Conservation (phyloP, 2,113 vertebrate genomes). For the Gorsachius goisagi region DNA sequence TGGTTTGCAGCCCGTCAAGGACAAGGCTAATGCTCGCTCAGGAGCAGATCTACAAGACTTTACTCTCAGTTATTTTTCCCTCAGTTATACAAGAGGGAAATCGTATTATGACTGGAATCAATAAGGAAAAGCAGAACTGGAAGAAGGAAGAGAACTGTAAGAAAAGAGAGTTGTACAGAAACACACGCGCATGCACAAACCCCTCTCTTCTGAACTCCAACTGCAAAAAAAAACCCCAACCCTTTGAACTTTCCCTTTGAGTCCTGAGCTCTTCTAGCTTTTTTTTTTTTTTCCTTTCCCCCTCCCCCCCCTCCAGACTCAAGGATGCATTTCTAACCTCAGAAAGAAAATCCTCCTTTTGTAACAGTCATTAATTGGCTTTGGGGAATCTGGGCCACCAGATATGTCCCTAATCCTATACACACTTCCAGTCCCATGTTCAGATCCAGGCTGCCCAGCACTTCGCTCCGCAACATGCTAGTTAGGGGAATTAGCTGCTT, state of each 20-base stretch:
- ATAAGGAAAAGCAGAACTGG: background rate
- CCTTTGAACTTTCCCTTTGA: slow-evolving; percentile 18
- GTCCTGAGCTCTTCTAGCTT: background rate
- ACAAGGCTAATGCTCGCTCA: background rate
- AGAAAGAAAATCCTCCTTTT: slow-evolving; percentile 30
- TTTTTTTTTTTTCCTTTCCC: background rate
- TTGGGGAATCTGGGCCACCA: background rate
- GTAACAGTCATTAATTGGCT: slow-evolving; percentile 2
- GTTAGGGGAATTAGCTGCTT: background rate
- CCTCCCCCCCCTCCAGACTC: background rate
- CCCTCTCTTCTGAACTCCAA: background rate
- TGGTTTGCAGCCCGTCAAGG: background rate
- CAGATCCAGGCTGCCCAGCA: background rate
- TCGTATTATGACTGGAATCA: background rate
- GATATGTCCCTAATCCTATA: slow-evolving; percentile 16
- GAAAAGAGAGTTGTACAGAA: background rate
- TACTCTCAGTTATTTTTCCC: background rate
- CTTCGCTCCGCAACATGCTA: background rate
- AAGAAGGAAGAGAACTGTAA: background rate
- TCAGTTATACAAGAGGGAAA: background rate
- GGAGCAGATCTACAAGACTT: background rate
- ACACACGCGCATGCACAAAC: rapidly evolving
- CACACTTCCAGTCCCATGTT: background rate
- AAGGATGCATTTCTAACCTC: slow-evolving; percentile 3
- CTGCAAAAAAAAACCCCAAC: background rate